Percentiles rank a stretch among this genome's conserved stretches.
Evolutionary conservation across 2,888 invertebrate species (phyloP).

Genomic region (Trichogramma evanescens): DNA sequence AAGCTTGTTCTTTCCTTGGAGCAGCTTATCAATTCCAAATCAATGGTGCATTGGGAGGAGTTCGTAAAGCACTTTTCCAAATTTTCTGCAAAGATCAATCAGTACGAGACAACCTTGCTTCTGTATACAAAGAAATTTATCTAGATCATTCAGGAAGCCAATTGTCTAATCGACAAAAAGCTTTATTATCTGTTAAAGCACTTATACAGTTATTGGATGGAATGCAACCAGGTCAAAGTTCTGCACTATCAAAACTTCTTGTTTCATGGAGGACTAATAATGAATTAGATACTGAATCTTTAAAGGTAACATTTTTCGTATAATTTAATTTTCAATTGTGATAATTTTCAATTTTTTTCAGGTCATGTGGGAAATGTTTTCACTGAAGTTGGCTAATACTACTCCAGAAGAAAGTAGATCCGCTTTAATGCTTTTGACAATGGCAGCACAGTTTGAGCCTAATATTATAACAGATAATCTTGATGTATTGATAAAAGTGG

Average conservation of each 20-base stretch:
- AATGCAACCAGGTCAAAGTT: slow-evolving; percentile 37
- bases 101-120: slow-evolving; percentile 38
- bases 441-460: slow-evolving; percentile 62
- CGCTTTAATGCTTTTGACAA: slow-evolving; percentile 69
- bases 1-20: slow-evolving; percentile 84
- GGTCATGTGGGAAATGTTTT: slow-evolving; percentile 79
- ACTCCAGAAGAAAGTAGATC: slow-evolving; percentile 65
- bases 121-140: slow-evolving; percentile 40
- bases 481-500: slow-evolving; percentile 65
- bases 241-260: slow-evolving; percentile 33
- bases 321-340: background rate
- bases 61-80: slow-evolving; percentile 39
- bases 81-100: slow-evolving; percentile 38
- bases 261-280: slow-evolving; percentile 33
- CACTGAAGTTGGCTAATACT: slow-evolving; percentile 64
- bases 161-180: slow-evolving; percentile 31
- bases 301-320: slow-evolving; percentile 30
- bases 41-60: slow-evolving; percentile 62
- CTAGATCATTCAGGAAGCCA: slow-evolving; percentile 26
- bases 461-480: slow-evolving; percentile 63
- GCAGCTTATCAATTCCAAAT: slow-evolving; percentile 72
- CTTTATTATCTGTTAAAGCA: slow-evolving; percentile 30
- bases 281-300: slow-evolving; percentile 32
- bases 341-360: slow-evolving; percentile 45
- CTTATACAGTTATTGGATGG: slow-evolving; percentile 35